Conservation (phyloP, 2,888 invertebrate genomes). For the Nowickia ferox region DNA sequence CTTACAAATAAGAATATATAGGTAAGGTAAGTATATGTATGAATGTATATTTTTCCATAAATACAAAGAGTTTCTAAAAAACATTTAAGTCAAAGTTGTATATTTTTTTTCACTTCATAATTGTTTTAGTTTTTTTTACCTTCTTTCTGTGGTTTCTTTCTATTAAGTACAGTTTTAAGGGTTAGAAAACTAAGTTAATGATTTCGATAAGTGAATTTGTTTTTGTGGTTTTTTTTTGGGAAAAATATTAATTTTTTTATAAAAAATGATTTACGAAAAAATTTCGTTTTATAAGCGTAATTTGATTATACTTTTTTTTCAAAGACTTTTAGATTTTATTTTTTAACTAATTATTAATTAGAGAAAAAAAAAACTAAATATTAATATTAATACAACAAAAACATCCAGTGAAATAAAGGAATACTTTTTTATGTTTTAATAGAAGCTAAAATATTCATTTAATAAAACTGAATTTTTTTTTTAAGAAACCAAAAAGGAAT, state of each 20-base stretch:
- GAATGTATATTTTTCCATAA: background rate
- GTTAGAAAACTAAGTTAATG: background rate
- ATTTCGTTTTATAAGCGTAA: constrained; percentile 71
- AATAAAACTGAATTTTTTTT: too few relatives aligned
- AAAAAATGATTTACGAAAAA: constrained; percentile 69
- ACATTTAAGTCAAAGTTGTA: constrained; percentile 42
- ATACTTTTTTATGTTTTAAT: too few relatives aligned
- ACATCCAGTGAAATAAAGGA: too few relatives aligned
- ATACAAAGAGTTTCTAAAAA: constrained; percentile 68
- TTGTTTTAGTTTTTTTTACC: constrained; percentile 3
- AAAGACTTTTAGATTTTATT: constrained; percentile 56
- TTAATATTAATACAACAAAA: background rate
- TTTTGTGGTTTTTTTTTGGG: background rate
- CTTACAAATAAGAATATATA: constrained; percentile 23
- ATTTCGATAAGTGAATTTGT: background rate
- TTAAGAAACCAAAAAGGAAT: too few relatives aligned
- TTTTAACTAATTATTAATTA: background rate
- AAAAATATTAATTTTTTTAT: constrained; percentile 38
- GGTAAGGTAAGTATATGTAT: background rate
- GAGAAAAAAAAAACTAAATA: background rate
- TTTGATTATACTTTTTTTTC: constrained; percentile 55
- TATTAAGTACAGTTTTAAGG: constrained; percentile 29
- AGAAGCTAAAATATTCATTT: too few relatives aligned
- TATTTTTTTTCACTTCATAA: constrained; percentile 43
- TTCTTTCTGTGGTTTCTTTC: background rate